Percentiles rank a stretch among this genome's conserved stretches.
These are phyloP conservation scores for Rhagoletis zephyria DNA, from an alignment of 1,140 invertebrate genomes.

Conservation along the genomic window DNA sequence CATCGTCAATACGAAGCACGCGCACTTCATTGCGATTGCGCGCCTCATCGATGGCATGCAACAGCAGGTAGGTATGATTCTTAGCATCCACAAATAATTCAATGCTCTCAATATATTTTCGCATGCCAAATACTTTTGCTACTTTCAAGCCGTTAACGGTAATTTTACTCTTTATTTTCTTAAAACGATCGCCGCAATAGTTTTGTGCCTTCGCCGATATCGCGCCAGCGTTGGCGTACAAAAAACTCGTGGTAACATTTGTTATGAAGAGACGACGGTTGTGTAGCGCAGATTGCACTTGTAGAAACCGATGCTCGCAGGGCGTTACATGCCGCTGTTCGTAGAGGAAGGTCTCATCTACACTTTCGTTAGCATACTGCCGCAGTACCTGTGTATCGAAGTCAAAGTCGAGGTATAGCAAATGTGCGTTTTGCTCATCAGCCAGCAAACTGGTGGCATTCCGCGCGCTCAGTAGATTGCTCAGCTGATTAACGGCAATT, in stretches of 20 bases:
- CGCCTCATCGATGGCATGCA: constrained; percentile 58
- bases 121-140: constrained; percentile 61
- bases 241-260: constrained; percentile 55
- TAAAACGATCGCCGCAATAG: constrained; percentile 58
- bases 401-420: constrained; percentile 65
- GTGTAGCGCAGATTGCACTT: constrained; percentile 48
- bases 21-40: constrained; percentile 63
- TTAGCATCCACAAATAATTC: not conserved
- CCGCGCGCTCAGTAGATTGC: not conserved
- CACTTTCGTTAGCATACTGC: constrained; percentile 35
- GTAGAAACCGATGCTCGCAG: constrained; percentile 50
- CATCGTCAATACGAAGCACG: constrained; percentile 59
- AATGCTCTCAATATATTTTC: constrained; percentile 60
- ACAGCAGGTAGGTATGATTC: constrained; percentile 52
- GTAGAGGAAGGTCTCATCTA: constrained; percentile 35
- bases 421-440: not conserved
- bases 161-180: constrained; percentile 61
- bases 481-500: not conserved
- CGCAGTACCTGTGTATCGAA: constrained; percentile 2
- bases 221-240: not conserved
- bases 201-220: constrained; percentile 62
- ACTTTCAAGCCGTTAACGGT: constrained; percentile 60
- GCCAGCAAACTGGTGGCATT: not conserved
- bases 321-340: constrained; percentile 51
- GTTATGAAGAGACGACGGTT: constrained; percentile 57